Conservation (phyloP, 2,797 vertebrate genomes). For the Monodelphis domestica region DNA sequence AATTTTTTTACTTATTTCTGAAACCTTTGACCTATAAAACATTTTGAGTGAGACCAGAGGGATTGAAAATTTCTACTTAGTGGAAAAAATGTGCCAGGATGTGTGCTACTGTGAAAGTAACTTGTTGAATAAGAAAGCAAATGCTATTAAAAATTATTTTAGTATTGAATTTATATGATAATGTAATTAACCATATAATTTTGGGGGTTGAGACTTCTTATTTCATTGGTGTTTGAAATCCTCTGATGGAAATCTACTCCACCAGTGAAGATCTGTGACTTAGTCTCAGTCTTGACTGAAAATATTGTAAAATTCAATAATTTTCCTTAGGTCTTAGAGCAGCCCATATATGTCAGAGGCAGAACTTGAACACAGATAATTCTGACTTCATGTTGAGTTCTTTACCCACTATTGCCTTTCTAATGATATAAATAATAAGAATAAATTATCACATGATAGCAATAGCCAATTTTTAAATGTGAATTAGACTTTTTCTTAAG, state of each 20-base stretch:
- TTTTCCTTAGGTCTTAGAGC: not conserved
- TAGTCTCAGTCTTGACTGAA: not conserved
- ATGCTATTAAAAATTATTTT: not conserved
- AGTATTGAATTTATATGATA: not conserved
- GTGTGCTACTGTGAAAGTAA: not conserved
- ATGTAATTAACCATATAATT: not conserved
- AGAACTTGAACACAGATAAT: not conserved
- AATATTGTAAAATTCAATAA: not conserved
- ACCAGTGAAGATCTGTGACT: not conserved
- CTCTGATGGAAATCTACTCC: not conserved
- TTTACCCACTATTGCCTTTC: not conserved
- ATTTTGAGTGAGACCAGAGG: not conserved
- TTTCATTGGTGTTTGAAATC: not conserved
- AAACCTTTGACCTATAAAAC: not conserved
- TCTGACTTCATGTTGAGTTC: not conserved
- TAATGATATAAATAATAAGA: not conserved
- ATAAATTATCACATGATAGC: slow-evolving; percentile 10
- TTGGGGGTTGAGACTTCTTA: not conserved
- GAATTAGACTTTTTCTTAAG: slow-evolving; percentile 29
- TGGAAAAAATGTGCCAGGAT: not conserved
- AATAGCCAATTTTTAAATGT: not conserved
- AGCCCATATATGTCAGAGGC: not conserved
- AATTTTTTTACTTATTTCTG: not conserved
- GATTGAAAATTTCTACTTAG: not conserved
- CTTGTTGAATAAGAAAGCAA: not conserved